A percentile compares a stretch with the other conserved stretches of the same genome.
Evolutionary conservation across 2,888 invertebrate genomes (phyloP).

Genomic region (Tridacna crocea): DNA sequence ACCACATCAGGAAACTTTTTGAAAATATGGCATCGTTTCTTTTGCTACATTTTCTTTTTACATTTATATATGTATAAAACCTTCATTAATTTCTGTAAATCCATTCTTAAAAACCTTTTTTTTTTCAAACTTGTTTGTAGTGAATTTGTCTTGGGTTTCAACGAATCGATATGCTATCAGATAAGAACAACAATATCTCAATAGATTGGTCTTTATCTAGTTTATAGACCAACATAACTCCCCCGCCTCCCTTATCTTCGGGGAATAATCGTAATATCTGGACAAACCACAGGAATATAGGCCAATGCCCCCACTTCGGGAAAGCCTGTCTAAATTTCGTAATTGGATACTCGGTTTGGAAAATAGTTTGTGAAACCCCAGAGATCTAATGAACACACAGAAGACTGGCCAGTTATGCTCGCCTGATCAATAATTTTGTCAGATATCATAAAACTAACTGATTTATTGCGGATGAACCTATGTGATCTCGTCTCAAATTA

Average conservation of each 20-base stretch:
- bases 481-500: conserved; percentile 45
- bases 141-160: neutral
- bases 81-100: neutral
- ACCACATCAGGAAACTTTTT: neutral
- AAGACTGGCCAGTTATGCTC: conserved; percentile 14
- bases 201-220: too few species aligned
- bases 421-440: conserved; percentile 35
- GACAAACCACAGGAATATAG: neutral
- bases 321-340: conserved; percentile 9
- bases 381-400: conserved; percentile 17
- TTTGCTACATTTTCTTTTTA: neutral
- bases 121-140: neutral
- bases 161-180: too few species aligned
- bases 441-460: conserved; percentile 37
- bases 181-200: too few species aligned
- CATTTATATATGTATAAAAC: neutral
- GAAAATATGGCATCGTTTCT: neutral
- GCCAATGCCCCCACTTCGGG: neutral
- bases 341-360: conserved; percentile 18
- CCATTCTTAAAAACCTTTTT: neutral
- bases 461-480: conserved; percentile 38
- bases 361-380: conserved; percentile 11
- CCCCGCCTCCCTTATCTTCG: too few species aligned
- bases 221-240: too few species aligned
- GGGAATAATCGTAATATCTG: neutral